These are phyloP conservation scores for Mus musculus DNA, from an alignment of 2,113 vertebrate species.

Conservation along the genomic window DNA sequence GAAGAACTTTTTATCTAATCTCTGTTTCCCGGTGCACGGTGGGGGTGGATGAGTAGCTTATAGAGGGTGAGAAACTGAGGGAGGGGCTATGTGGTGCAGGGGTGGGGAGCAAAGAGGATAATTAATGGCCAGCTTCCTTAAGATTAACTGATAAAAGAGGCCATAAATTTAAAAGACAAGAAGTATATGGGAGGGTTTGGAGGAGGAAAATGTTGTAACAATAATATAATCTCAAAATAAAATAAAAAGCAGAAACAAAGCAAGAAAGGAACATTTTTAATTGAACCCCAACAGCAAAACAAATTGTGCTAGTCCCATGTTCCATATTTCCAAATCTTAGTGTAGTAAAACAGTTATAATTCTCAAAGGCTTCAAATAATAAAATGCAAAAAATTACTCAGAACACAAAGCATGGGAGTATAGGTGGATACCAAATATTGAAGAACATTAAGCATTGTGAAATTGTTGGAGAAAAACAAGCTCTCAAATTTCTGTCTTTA, in stretches of 20 bases:
- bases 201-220: neutral
- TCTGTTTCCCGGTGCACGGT: neutral
- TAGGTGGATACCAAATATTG: neutral
- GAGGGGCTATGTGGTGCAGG: too few relatives aligned
- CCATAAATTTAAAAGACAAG: neutral
- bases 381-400: slow-evolving; percentile 38
- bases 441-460: slow-evolving; percentile 43
- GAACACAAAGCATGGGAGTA: neutral
- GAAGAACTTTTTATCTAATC: neutral
- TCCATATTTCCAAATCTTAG: neutral
- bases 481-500: slow-evolving; percentile 46
- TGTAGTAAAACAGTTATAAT: neutral
- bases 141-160: neutral
- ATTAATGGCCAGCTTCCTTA: neutral
- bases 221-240: neutral
- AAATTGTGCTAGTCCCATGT: neutral
- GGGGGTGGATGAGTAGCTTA: neutral
- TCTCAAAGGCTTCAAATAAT: slow-evolving; percentile 1
- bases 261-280: neutral
- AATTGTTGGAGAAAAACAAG: slow-evolving; percentile 49
- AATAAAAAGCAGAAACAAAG: neutral
- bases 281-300: slow-evolving; percentile 20
- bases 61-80: too few relatives aligned
- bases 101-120: neutral
- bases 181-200: neutral